Percentiles rank a stretch among this genome's conserved stretches.
These are phyloP conservation scores for Gadus macrocephalus DNA, from an alignment of 2,113 vertebrate genomes.

Conservation along the genomic window DNA sequence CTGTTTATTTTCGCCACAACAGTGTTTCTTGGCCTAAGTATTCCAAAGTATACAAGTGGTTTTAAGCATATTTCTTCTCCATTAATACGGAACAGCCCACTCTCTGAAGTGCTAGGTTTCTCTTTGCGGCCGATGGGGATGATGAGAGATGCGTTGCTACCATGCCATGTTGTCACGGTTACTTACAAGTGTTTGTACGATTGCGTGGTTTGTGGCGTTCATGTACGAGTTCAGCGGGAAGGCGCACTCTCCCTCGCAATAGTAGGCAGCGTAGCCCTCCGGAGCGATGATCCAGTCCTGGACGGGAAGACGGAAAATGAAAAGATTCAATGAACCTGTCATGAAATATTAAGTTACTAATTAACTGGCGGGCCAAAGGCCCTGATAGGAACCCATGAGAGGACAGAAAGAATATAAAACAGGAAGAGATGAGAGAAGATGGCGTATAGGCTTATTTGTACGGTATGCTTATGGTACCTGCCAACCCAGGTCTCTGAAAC, in stretches of 20 bases:
- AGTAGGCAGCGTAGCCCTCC: slow-evolving; percentile 93
- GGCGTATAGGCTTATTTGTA: not conserved
- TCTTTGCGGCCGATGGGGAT: no score
- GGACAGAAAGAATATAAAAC: not conserved
- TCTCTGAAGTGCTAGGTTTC: no score
- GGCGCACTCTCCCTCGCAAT: slow-evolving; percentile 96
- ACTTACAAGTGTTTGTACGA: slow-evolving; percentile 96
- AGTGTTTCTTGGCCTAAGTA: no score
- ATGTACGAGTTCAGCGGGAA: slow-evolving; percentile 97
- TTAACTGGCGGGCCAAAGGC: no score
- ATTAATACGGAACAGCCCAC: no score
- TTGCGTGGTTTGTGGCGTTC: slow-evolving; percentile 98
- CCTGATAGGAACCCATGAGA: no score
- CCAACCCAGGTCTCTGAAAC: slow-evolving; percentile 95
- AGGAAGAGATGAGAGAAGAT: not conserved
- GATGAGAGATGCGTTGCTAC: not conserved
- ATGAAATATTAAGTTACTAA: not conserved
- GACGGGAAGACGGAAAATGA: not conserved
- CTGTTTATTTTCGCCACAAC: no score
- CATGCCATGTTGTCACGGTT: slow-evolving; percentile 21
- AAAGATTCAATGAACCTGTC: not conserved
- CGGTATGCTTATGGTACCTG: slow-evolving; percentile 75
- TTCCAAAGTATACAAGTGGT: no score
- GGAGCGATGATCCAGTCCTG: slow-evolving; percentile 99
- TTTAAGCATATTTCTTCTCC: no score